These are phyloP conservation scores for Leptodactylus fuscus DNA, from an alignment of 2,113 vertebrate species.

Conservation along the genomic window DNA sequence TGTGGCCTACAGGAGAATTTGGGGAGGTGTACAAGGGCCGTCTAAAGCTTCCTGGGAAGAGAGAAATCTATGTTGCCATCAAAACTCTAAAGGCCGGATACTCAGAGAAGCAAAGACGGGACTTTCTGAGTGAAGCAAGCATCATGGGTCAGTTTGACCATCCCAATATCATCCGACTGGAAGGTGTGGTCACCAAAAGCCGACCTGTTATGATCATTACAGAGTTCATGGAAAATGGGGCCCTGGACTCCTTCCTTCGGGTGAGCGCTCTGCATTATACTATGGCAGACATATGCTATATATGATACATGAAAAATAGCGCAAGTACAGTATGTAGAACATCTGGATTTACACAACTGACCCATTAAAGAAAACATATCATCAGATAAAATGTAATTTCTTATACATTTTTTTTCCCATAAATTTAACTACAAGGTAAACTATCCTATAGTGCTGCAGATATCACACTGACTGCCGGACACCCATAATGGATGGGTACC, in stretches of 20 bases:
- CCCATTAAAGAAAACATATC: neutral
- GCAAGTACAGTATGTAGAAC: neutral
- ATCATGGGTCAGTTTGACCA: constrained; percentile 99
- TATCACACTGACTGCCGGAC: no score
- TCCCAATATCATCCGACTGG: constrained; percentile 95
- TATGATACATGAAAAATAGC: neutral
- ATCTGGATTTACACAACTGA: neutral
- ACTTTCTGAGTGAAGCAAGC: constrained; percentile 96
- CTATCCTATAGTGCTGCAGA: no score
- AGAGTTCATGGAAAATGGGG: constrained; percentile 98
- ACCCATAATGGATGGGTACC: no score
- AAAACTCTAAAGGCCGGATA: constrained; percentile 96
- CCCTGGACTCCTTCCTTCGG: constrained; percentile 95
- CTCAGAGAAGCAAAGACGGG: constrained; percentile 93
- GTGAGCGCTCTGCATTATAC: constrained; percentile 72
- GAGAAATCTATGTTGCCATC: constrained; percentile 97
- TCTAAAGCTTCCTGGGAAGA: constrained; percentile 92
- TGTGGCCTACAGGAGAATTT: constrained; percentile 85
- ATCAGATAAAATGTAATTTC: neutral
- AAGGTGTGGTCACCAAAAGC: constrained; percentile 97
- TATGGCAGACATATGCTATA: neutral
- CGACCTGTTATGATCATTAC: constrained; percentile 98
- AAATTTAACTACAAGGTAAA: no score
- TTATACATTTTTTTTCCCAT: no score
- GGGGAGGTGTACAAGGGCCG: constrained; percentile 98